Evolutionary conservation across 2,888 invertebrate species (phyloP).

Genomic region (Dryadula phaetusa): DNA sequence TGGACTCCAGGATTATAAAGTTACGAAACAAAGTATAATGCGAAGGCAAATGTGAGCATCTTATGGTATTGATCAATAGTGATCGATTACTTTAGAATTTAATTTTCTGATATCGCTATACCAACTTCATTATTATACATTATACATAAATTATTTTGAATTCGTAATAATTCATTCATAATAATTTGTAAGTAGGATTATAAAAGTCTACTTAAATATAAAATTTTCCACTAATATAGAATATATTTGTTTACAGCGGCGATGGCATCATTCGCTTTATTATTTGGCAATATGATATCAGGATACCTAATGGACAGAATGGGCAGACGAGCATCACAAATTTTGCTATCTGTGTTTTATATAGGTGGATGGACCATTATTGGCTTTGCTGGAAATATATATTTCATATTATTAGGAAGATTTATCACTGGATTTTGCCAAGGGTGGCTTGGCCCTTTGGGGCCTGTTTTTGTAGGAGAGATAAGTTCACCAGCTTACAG

Average conservation of each 20-base stretch:
- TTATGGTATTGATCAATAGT: no score
- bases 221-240: slow-evolving; percentile 7
- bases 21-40: no score
- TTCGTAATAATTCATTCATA: no score
- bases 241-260: slow-evolving; percentile 77
- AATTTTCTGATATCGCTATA: no score
- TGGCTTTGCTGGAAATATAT: slow-evolving; percentile 76
- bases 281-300: slow-evolving; percentile 85
- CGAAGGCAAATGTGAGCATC: no score
- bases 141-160: no score
- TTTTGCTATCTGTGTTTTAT: slow-evolving; percentile 80
- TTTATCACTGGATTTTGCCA: slow-evolving; percentile 83
- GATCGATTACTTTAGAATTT: no score
- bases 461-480: slow-evolving; percentile 85
- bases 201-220: not conserved
- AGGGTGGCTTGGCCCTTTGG: slow-evolving; percentile 84
- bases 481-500: slow-evolving; percentile 85
- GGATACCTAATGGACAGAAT: slow-evolving; percentile 85
- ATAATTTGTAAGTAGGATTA: not conserved
- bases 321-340: slow-evolving; percentile 83
- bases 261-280: slow-evolving; percentile 85
- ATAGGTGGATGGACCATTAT: slow-evolving; percentile 85
- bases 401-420: slow-evolving; percentile 80
- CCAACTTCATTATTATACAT: no score
- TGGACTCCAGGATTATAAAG: no score